Evolutionary conservation across 1,140 invertebrate genomes (phyloP).

Genomic region (Whitmania pigra): DNA sequence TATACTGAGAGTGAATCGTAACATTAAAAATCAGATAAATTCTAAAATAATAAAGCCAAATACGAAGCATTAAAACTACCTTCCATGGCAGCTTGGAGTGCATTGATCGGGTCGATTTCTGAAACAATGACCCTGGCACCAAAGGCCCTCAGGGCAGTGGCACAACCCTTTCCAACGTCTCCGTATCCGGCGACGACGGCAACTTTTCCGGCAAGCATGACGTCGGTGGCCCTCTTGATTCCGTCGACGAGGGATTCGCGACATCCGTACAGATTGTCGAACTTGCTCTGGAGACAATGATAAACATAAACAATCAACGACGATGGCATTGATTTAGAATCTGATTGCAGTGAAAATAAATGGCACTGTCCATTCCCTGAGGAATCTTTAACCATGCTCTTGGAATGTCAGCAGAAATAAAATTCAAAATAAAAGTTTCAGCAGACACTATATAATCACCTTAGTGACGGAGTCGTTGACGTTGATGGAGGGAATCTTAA

Average conservation of each 20-base stretch:
- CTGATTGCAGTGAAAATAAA: too few species aligned
- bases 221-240: slow-evolving; percentile 90
- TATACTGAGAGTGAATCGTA: background rate
- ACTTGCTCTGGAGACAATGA: slow-evolving; percentile 67
- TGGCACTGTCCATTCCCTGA: too few species aligned
- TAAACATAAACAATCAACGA: slow-evolving; percentile 69
- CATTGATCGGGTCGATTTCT: slow-evolving; percentile 98
- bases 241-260: slow-evolving; percentile 95
- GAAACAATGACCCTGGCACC: slow-evolving; percentile 90
- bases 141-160: slow-evolving; percentile 82
- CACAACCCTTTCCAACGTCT: slow-evolving; percentile 97
- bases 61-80: slow-evolving; percentile 52
- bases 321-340: slow-evolving; percentile 95
- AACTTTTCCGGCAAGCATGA: slow-evolving; percentile 97
- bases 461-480: slow-evolving; percentile 98
- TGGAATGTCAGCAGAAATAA: background rate
- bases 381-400: background rate
- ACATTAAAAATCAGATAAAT: background rate
- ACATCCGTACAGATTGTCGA: slow-evolving; percentile 98
- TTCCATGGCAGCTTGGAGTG: slow-evolving; percentile 96
- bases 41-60: slow-evolving; percentile 26
- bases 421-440: background rate
- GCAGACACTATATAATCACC: slow-evolving; percentile 42
- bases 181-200: slow-evolving; percentile 95
- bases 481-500: slow-evolving; percentile 90